Evolutionary conservation across 1,140 invertebrate genomes (phyloP), one percentile per base, ranked within the genome.

Genomic region (Gonioctena quinquepunctata): DNA sequence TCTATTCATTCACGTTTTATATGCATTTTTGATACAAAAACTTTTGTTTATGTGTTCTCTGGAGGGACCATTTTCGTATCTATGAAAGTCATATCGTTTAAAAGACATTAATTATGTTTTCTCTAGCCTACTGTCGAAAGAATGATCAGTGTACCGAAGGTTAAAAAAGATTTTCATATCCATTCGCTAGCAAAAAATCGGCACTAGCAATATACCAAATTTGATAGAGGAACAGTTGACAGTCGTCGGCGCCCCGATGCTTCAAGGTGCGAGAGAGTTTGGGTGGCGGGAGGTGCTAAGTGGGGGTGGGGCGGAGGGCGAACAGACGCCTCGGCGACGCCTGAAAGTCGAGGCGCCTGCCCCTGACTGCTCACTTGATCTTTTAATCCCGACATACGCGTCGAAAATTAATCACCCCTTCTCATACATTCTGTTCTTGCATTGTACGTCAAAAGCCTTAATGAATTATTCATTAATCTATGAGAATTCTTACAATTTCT

Each of bases 401-500:
- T 69, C 74, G 69, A 74, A 79, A 80, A 80, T 80, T 80, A 80
- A 80, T 80, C 79, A 79, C 77, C 74, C 33, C 33, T n/a, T n/a
- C 33, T 42, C 33, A 42, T 42, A 70, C 60, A 65, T 49, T 42
- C 27, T 63, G 11, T 49, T 73, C 73, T 69, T 77, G 66, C 73
- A 73, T 71, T 67, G 64, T 76, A 74, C 71, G 77, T 74, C 77
- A 76, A 60, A 74, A 71, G 66, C 68, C 68, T 76, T 77, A 71
- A 76, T 79, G 78, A 79, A 79, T 79, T 79, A 79, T 79, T 79
- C 78, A 79, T 78, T 78, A 77, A 79, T 78, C 74, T 77, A 73
- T 75, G 66, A 71, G 71, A 71, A 77, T 79, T 79, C 76, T 76
- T 78, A 76, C 74, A 77, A 70, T 76, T 77, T 68, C 60, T 64